A percentile compares a stretch with the other conserved stretches of the same genome.
Evolutionary conservation across 2,113 vertebrate species (phyloP).

Genomic region (Danio rerio): GRCz12tu NC_133178.1:27141001-27141500

Average conservation of each 20-base stretch:
- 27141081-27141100: conserved; percentile 11
- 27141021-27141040: conserved; percentile 50
- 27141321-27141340: background rate
- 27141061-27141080: conserved; percentile 29
- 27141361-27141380: conserved; percentile 6
- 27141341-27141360: conserved; percentile 3
- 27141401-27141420: conserved; percentile 1
- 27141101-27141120: conserved; percentile 29
- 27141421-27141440: background rate
- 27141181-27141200: conserved; percentile 44
- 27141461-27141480: background rate
- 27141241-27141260: conserved; percentile 35
- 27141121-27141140: conserved; percentile 25
- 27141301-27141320: background rate
- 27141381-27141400: background rate
- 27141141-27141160: conserved; percentile 41
- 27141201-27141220: conserved; percentile 43
- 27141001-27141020: conserved; percentile 46
- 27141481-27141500: background rate
- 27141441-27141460: background rate
- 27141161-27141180: conserved; percentile 42
- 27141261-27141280: conserved; percentile 3
- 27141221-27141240: conserved; percentile 26
- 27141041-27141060: conserved; percentile 34
- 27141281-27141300: conserved; percentile 5